Conservation (phyloP, 2,797 vertebrate genomes). For the Okamejei kenojei region DNA sequence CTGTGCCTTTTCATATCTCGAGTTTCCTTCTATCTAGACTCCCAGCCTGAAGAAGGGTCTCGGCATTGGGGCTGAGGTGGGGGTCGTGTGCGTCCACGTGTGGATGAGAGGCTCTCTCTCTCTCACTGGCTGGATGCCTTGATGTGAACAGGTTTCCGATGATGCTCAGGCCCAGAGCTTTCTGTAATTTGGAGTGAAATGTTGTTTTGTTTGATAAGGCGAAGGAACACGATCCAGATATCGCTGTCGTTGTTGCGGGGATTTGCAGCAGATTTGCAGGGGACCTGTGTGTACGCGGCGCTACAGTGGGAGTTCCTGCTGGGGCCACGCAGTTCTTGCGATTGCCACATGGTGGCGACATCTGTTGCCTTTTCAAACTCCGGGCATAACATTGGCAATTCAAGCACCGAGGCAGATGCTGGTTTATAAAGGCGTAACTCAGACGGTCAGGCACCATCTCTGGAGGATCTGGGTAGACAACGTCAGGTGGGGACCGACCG, state of each 20-base stretch:
- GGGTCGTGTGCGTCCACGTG: neutral
- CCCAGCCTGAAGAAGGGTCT: too few relatives aligned
- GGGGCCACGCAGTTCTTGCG: neutral
- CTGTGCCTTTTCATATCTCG: too few relatives aligned
- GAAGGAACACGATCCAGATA: neutral
- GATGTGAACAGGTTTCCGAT: conserved; percentile 1
- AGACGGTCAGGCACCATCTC: too few relatives aligned
- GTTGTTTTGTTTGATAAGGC: neutral
- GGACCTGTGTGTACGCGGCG: neutral
- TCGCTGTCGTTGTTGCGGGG: neutral
- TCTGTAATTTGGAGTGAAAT: neutral
- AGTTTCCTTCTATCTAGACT: too few relatives aligned
- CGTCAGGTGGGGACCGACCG: too few relatives aligned
- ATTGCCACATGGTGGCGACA: neutral
- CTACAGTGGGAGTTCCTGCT: too few relatives aligned
- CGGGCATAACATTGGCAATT: neutral
- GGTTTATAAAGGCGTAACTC: too few relatives aligned
- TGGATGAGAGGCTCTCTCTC: too few relatives aligned
- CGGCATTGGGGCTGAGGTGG: neutral
- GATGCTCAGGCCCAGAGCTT: neutral
- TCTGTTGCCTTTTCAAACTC: neutral
- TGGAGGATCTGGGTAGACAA: too few relatives aligned
- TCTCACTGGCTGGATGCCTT: neutral
- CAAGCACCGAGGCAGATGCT: neutral
- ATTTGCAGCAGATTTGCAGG: neutral